Evolutionary conservation across 2,113 vertebrate species (phyloP).

Genomic region (Gambusia holbrooki): DNA sequence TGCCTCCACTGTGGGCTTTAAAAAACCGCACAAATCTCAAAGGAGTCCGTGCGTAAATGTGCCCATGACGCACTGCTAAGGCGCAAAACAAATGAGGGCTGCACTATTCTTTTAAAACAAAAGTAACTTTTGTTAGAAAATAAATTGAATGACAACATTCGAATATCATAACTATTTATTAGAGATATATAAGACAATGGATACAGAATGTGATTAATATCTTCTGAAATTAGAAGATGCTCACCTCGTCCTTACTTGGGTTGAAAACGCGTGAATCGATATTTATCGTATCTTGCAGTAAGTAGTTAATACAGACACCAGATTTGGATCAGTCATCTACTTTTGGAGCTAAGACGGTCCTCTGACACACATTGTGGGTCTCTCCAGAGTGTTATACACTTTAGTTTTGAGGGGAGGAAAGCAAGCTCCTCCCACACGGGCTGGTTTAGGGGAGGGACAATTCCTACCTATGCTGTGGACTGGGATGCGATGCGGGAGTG

Average conservation of each 20-base stretch:
- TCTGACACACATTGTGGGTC: slow-evolving; percentile 75
- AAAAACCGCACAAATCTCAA: slow-evolving; percentile 50
- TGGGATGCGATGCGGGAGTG: slow-evolving; percentile 55
- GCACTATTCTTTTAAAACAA: slow-evolving; percentile 1
- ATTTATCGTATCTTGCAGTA: slow-evolving; percentile 62
- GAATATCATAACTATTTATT: not conserved
- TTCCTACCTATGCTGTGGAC: slow-evolving; percentile 31
- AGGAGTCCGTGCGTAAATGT: slow-evolving; percentile 65
- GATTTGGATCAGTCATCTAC: slow-evolving; percentile 74
- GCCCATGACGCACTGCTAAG: slow-evolving; percentile 44
- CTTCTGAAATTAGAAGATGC: slow-evolving; percentile 37
- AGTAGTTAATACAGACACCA: slow-evolving; percentile 59
- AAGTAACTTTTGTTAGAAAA: slow-evolving; percentile 9
- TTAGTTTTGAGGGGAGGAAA: slow-evolving; percentile 44
- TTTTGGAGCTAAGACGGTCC: slow-evolving; percentile 73
- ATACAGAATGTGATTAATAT: not conserved
- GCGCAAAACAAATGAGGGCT: slow-evolving; percentile 9
- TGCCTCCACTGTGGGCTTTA: slow-evolving; percentile 40
- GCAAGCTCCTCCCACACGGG: slow-evolving; percentile 68
- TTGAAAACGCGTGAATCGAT: slow-evolving; percentile 49
- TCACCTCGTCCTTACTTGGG: slow-evolving; percentile 72
- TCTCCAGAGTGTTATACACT: slow-evolving; percentile 70
- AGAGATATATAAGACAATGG: not conserved
- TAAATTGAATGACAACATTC: slow-evolving; percentile 33
- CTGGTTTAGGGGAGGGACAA: slow-evolving; percentile 29